A percentile compares a stretch with the other conserved stretches of the same genome.
These are phyloP conservation scores for Eristalis pertinax DNA, from an alignment of 2,888 invertebrate species.

Conservation along the genomic window DNA sequence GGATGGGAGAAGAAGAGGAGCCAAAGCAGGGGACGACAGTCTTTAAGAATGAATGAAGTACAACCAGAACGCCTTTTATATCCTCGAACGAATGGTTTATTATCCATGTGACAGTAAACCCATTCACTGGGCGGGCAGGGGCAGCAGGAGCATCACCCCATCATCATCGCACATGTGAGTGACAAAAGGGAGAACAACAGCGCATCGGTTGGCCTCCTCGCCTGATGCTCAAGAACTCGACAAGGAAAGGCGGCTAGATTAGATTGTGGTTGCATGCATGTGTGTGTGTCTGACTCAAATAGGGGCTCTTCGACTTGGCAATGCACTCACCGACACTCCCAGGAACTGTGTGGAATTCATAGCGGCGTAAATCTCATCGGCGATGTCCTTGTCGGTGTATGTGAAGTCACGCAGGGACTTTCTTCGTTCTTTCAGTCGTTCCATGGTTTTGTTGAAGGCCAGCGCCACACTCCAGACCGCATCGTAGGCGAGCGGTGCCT, in stretches of 20 bases:
- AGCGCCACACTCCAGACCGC: constrained; percentile 99
- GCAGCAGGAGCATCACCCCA: not conserved
- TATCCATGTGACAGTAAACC: constrained; percentile 64
- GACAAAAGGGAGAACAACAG: too few relatives aligned
- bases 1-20: constrained; percentile 2
- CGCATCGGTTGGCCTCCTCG: too few relatives aligned
- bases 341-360: constrained; percentile 99
- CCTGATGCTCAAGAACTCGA: constrained; percentile 26
- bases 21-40: constrained; percentile 11
- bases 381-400: constrained; percentile 96
- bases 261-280: constrained; percentile 1
- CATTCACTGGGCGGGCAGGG: constrained; percentile 11
- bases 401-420: constrained; percentile 96
- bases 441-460: constrained; percentile 98
- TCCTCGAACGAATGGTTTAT: constrained; percentile 68
- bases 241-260: constrained; percentile 38
- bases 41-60: not conserved
- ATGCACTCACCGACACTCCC: constrained; percentile 94
- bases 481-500: constrained; percentile 99
- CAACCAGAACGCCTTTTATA: constrained; percentile 49
- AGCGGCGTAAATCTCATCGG: constrained; percentile 97
- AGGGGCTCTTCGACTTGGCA: not conserved
- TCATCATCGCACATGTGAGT: constrained; percentile 19
- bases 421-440: constrained; percentile 88
- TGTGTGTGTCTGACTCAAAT: not conserved